Percentiles rank a stretch among this genome's conserved stretches.
These are phyloP conservation scores for Yoshiicerus persimilis DNA, from an alignment of 1,140 invertebrate genomes.

Conservation along the genomic window DNA sequence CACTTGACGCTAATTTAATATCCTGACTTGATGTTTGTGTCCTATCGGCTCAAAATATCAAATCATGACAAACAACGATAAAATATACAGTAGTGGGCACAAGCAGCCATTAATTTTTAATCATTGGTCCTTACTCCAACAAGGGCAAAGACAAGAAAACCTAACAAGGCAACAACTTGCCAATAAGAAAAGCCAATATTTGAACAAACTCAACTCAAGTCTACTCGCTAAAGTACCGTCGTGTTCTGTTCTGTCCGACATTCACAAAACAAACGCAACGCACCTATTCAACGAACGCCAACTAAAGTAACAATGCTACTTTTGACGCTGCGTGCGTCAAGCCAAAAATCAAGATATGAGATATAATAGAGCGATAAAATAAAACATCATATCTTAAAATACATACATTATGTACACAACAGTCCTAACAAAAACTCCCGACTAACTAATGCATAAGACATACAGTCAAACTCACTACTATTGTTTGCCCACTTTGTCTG, in stretches of 20 bases:
- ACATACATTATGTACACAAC: not conserved
- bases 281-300: not conserved
- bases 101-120: slow-evolving; percentile 28
- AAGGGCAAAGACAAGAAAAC: slow-evolving; percentile 18
- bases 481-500: not conserved
- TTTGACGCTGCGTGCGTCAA: slow-evolving; percentile 18
- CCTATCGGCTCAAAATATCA: slow-evolving; percentile 2
- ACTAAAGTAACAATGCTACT: slow-evolving; percentile 10
- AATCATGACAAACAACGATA: slow-evolving; percentile 14
- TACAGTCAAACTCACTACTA: not conserved
- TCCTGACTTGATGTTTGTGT: not conserved
- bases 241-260: not conserved
- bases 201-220: slow-evolving; percentile 15
- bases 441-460: not conserved
- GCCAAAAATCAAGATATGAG: slow-evolving; percentile 22
- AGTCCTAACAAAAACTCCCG: not conserved
- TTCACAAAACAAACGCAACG: not conserved
- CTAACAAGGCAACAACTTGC: slow-evolving; percentile 21
- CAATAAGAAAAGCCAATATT: slow-evolving; percentile 39
- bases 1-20: not conserved
- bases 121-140: slow-evolving; percentile 17
- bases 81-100: not conserved
- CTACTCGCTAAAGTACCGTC: not conserved
- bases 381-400: slow-evolving; percentile 4
- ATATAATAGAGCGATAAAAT: slow-evolving; percentile 21